Base-by-base conservation (phyloP, 2,113 vertebrate genomes). In the Phoxinus phoxinus region DNA sequence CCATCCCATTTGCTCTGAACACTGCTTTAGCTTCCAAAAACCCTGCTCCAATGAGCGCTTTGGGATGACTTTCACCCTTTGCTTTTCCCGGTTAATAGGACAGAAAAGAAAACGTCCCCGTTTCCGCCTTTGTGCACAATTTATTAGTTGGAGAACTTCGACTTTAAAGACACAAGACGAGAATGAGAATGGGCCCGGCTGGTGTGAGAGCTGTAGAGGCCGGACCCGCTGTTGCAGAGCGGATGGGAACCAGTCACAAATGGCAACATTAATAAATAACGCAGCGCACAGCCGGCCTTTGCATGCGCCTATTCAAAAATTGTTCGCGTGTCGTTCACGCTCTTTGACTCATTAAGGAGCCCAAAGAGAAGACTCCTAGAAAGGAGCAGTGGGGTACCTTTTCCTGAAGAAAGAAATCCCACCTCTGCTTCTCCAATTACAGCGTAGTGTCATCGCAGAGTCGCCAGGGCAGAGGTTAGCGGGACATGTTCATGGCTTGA, bases 221-320 rank as follows among this genome's bases (percentile, higher is more conserved):
- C 92, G 94, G 85, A 85, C 91, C 91, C 94, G 95, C 95, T 92
- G 95, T 95, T 95, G 94, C 90, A 88, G 59, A 90, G 90, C 94
- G 95, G 96, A 96, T 97, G 97, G 96, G 96, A 96, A 97, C 95
- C 96, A 96, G 96, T 90, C 94, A 95, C 95, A 95, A 96, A 96
- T 95, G 95, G 93, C 94, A 92, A 96, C 95, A 96, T 98, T 98
- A 98, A 98, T 97, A 97, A 99, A 97, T 98, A 96, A 97, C 96
- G 95, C 94, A 95, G 92, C 93, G 95, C 96, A 94, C 96, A 97
- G 95, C 93, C 95, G 93, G 96, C 94, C 94, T 95, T 96, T 96
- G 95, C 95, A 95, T 95, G 94, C 95, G 93, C 89, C 96, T 94
- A 96, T 97, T 97, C 96, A 98, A 95, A 96, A 96, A 96, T 95